Evolutionary conservation across 2,797 vertebrate species (phyloP).

Genomic region (Crax fasciolata): DNA sequence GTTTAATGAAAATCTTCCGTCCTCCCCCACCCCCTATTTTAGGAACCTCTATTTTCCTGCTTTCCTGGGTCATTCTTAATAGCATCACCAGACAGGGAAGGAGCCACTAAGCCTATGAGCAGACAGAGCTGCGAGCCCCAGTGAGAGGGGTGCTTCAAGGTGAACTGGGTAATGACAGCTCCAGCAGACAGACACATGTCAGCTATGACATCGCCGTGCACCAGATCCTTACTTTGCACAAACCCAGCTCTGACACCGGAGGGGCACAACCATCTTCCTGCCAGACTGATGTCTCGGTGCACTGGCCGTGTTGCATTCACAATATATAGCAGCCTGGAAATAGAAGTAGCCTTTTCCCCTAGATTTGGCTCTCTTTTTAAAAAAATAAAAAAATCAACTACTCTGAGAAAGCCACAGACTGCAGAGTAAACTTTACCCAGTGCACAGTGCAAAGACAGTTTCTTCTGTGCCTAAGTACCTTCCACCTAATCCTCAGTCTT

Average conservation of each 20-base stretch:
- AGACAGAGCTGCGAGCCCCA: neutral
- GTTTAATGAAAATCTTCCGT: neutral
- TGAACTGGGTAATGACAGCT: neutral
- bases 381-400: neutral
- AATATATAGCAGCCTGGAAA: rapidly evolving
- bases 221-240: neutral
- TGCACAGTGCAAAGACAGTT: rapidly evolving
- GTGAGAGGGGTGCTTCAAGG: neutral
- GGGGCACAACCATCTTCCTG: neutral
- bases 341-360: rapidly evolving
- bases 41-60: neutral
- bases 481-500: conserved; percentile 44
- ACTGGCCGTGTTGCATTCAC: rapidly evolving
- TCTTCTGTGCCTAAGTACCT: conserved; percentile 17
- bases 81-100: conserved; percentile 15
- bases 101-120: neutral
- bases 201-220: rapidly evolving
- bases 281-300: neutral
- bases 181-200: neutral
- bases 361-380: neutral
- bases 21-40: neutral
- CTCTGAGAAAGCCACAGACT: neutral
- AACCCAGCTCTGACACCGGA: neutral
- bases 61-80: conserved; percentile 39
- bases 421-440: neutral